These are phyloP conservation scores for Puffinus mauretanicus DNA, from an alignment of 2,113 vertebrate genomes.

Conservation along the genomic window DNA sequence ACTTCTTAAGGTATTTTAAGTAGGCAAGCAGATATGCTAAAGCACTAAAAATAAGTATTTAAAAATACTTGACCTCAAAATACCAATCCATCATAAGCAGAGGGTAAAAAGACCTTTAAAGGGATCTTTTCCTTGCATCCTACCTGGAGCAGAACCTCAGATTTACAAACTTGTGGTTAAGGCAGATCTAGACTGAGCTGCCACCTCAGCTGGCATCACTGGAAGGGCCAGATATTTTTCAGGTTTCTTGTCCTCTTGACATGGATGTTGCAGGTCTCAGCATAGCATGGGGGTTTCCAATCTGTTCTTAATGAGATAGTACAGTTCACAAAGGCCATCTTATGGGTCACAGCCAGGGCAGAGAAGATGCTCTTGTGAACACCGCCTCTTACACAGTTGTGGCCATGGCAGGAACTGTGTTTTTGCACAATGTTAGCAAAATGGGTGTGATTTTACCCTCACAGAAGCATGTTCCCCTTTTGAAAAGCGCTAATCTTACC, in stretches of 20 bases:
- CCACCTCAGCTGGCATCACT: not conserved
- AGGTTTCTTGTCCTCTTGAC: not conserved
- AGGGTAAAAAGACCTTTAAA: constrained; percentile 1
- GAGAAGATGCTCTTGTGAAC: not conserved
- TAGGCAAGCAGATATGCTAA: constrained; percentile 8
- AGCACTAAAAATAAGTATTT: constrained; percentile 43
- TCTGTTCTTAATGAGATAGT: not conserved
- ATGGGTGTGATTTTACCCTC: not conserved
- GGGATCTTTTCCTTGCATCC: not conserved
- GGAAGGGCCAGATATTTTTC: not conserved
- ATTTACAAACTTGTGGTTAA: constrained; percentile 22
- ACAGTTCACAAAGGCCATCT: not conserved
- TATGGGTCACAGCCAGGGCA: not conserved
- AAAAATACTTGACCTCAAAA: constrained; percentile 57
- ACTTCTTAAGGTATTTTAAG: constrained; percentile 39
- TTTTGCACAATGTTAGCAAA: not conserved
- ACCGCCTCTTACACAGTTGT: not conserved
- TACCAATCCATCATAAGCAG: not conserved
- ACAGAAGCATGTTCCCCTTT: not conserved
- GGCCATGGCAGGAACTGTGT: not conserved
- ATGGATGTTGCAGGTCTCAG: not conserved
- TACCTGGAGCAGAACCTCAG: not conserved
- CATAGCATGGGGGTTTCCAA: not conserved
- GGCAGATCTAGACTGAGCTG: not conserved
- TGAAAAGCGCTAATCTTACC: not conserved